phyloP scores from a whole-genome alignment of 2,113 vertebrate genomes.

The Percina caprodes region DNA sequence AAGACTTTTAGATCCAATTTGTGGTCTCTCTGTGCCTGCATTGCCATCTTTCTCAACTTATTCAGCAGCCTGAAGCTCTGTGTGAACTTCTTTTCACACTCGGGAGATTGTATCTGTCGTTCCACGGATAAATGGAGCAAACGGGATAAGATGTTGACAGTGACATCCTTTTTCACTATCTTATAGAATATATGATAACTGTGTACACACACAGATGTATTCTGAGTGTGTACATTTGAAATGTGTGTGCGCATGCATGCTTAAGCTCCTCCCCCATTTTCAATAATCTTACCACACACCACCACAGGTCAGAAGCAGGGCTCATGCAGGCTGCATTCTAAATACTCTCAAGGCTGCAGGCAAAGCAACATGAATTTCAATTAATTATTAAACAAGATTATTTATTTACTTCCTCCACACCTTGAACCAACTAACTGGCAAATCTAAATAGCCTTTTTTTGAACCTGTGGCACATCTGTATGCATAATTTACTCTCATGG shows the following conservation, averaged over 20 bases:
- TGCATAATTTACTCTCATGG: constrained; percentile 74
- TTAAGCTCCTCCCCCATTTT: constrained; percentile 51
- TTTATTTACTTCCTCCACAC: constrained; percentile 84
- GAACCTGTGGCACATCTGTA: constrained; percentile 78
- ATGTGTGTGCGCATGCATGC: background rate
- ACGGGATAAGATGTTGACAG: constrained; percentile 61
- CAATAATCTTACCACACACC: constrained; percentile 69
- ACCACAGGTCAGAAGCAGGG: constrained; percentile 65
- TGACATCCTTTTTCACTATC: constrained; percentile 21
- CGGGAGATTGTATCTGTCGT: constrained; percentile 72
- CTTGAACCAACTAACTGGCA: constrained; percentile 81
- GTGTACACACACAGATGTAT: constrained; percentile 1
- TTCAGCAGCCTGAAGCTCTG: constrained; percentile 71
- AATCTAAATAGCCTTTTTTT: constrained; percentile 79
- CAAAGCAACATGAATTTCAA: constrained; percentile 84
- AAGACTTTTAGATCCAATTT: constrained; percentile 78
- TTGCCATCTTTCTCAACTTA: constrained; percentile 53
- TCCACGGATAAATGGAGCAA: constrained; percentile 63
- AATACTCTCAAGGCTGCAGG: constrained; percentile 80
- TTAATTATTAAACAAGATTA: constrained; percentile 85
- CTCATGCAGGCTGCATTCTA: constrained; percentile 81
- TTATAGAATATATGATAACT: constrained; percentile 30
- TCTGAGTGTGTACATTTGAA: constrained; percentile 2
- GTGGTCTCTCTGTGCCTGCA: constrained; percentile 52
- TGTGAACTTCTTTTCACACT: constrained; percentile 80